phyloP scores from a whole-genome alignment of 2,113 vertebrate genomes.

The Willisornis vidua region DNA sequence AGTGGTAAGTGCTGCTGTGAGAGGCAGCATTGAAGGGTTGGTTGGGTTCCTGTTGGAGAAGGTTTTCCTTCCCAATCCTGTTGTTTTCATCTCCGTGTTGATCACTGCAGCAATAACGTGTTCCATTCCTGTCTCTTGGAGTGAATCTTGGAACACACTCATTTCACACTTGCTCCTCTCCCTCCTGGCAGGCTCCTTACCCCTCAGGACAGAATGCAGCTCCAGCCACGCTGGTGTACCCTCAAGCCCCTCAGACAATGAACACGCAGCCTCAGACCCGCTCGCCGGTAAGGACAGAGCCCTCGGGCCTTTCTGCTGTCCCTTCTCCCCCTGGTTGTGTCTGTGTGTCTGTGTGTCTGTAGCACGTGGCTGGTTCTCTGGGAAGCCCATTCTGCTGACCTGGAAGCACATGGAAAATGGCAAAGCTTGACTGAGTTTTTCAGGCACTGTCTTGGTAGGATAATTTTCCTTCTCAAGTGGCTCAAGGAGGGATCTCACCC shows the following conservation, averaged over 20 bases:
- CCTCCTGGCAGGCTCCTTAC: slow-evolving; percentile 86
- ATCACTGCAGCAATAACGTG: rapidly evolving
- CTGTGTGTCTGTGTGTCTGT: background rate
- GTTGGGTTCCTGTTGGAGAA: rapidly evolving
- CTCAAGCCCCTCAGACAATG: slow-evolving; percentile 93
- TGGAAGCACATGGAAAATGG: slow-evolving; percentile 20
- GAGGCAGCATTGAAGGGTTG: background rate
- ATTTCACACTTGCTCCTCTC: background rate
- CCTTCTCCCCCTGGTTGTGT: background rate
- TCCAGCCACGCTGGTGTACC: slow-evolving; percentile 90
- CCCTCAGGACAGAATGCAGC: slow-evolving; percentile 94
- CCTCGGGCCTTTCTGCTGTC: background rate
- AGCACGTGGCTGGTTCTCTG: background rate
- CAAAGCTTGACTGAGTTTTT: background rate
- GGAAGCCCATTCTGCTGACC: background rate
- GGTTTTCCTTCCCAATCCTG: background rate
- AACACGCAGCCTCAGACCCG: slow-evolving; percentile 94
- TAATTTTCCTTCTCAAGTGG: background rate
- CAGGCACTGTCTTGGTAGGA: background rate
- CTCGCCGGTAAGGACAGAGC: slow-evolving; percentile 84
- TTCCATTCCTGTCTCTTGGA: background rate
- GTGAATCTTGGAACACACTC: background rate
- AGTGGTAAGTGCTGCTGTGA: background rate
- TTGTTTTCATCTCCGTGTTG: rapidly evolving
- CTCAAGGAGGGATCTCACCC: background rate